Percentiles rank a stretch among this genome's conserved stretches.
phyloP scores from a whole-genome alignment of 2,113 vertebrate species.

The Motacilla tschutschensis region DNA sequence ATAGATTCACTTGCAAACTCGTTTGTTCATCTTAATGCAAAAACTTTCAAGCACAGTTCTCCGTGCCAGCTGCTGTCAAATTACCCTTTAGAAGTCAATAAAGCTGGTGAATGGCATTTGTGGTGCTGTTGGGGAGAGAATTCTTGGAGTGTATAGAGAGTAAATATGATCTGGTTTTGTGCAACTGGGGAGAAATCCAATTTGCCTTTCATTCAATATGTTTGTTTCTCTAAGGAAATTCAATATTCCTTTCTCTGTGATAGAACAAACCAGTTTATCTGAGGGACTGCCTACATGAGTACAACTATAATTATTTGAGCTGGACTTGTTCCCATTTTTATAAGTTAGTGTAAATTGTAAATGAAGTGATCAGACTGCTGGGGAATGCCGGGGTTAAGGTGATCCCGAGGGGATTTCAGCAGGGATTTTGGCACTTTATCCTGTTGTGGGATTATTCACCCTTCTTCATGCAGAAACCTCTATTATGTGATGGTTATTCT shows the following conservation, averaged over 20 bases:
- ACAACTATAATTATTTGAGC: background rate
- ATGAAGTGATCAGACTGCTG: slow-evolving; percentile 11
- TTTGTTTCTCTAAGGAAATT: slow-evolving; percentile 64
- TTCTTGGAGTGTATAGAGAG: background rate
- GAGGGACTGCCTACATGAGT: background rate
- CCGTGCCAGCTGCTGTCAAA: slow-evolving; percentile 37
- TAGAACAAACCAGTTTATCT: slow-evolving; percentile 17
- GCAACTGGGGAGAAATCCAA: slow-evolving; percentile 56
- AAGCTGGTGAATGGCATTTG: slow-evolving; percentile 36
- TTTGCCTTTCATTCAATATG: slow-evolving; percentile 56
- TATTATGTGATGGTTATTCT: background rate
- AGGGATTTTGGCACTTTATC: background rate
- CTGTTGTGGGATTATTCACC: background rate
- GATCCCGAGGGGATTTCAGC: background rate
- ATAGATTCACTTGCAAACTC: background rate
- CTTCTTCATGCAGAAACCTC: background rate
- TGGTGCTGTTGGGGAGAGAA: slow-evolving; percentile 26
- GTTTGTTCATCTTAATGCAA: background rate
- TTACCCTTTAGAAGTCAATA: slow-evolving; percentile 37
- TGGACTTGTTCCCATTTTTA: background rate
- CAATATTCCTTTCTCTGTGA: slow-evolving; percentile 48
- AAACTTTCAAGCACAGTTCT: slow-evolving; percentile 30
- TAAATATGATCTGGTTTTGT: slow-evolving; percentile 51
- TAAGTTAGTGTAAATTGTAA: slow-evolving; percentile 40
- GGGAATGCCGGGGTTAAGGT: background rate